phyloP scores from a whole-genome alignment of 30 jellyfish, hydroid and myxozoan genomes.

The Pseudorhiza aurosa region DNA sequence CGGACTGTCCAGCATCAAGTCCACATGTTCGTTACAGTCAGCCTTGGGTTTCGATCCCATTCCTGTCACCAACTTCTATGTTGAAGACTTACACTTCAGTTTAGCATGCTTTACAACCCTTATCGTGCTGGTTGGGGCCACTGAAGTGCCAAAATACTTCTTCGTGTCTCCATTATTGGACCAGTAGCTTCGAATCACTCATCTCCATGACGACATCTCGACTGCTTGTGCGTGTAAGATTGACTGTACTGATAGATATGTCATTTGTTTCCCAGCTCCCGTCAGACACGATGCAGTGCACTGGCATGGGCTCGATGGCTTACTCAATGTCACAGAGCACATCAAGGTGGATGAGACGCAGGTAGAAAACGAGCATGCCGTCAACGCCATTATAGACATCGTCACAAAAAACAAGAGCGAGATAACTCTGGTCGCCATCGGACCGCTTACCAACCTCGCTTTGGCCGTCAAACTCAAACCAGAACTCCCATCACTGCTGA shows the following conservation, averaged over 20 bases:
- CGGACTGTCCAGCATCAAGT: too few species aligned
- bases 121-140: too few species aligned
- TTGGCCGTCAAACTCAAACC: conserved; percentile 75
- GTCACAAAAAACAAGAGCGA: conserved; percentile 76
- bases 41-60: too few species aligned
- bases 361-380: conserved; percentile 75
- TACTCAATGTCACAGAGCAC: conserved; percentile 50
- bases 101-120: too few species aligned
- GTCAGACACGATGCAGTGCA: conserved; percentile 28
- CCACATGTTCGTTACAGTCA: too few species aligned
- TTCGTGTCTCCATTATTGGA: too few species aligned
- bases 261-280: conserved; percentile 10
- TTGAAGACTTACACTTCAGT: too few species aligned
- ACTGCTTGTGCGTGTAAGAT: neutral
- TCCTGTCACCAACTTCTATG: too few species aligned
- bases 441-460: conserved; percentile 95
- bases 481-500: conserved; percentile 65
- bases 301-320: conserved; percentile 90
- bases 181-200: too few species aligned
- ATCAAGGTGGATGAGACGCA: conserved; percentile 39
- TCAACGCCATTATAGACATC: conserved; percentile 62
- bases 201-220: too few species aligned
- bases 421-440: conserved; percentile 75
- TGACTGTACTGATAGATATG: neutral
- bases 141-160: too few species aligned